Evolutionary conservation across 2,888 invertebrate genomes (phyloP).

Genomic region (Elmis aenea): DNA sequence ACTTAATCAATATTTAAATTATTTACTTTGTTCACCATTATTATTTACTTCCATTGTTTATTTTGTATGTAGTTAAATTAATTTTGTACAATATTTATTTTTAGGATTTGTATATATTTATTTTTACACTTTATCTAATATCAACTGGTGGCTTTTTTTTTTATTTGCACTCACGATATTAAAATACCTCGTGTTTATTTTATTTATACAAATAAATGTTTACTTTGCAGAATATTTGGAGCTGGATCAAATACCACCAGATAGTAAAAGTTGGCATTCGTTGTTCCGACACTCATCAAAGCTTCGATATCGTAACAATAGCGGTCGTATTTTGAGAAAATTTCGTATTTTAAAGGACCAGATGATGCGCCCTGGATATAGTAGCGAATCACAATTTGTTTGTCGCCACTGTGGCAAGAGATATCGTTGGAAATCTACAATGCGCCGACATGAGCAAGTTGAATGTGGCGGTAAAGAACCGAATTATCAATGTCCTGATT

Average conservation of each 20-base stretch:
- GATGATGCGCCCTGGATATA: conserved; percentile 42
- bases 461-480: conserved; percentile 63
- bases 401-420: conserved; percentile 81
- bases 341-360: conserved; percentile 28
- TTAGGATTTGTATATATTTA: too few species aligned
- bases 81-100: too few species aligned
- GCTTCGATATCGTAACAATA: conserved; percentile 21
- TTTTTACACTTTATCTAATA: too few species aligned
- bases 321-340: conserved; percentile 31
- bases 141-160: too few species aligned
- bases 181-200: too few species aligned
- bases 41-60: too few species aligned
- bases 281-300: conserved; percentile 18
- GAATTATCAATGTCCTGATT: conserved; percentile 74
- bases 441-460: conserved; percentile 1
- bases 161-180: too few species aligned
- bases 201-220: too few species aligned
- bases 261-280: conserved; percentile 23
- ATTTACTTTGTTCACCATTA: too few species aligned
- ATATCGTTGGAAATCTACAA: conserved; percentile 74
- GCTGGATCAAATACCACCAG: conserved; percentile 39
- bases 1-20: too few species aligned
- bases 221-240: conserved; percentile 40
- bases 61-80: too few species aligned
- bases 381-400: conserved; percentile 60